Conservation (phyloP, 2,113 vertebrate species). For the Romanogobio albipinnatus region DNA sequence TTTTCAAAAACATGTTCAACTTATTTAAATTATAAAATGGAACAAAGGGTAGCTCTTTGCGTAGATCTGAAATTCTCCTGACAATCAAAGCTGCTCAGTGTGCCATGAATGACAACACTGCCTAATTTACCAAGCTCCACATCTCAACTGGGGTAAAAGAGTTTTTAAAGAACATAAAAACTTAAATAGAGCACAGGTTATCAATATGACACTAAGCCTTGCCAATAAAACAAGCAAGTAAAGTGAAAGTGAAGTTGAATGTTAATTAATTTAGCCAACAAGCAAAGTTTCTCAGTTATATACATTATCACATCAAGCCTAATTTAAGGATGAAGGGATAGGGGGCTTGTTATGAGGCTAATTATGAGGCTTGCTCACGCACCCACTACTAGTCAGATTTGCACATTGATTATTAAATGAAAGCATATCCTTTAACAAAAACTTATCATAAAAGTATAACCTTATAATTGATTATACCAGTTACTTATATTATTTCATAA, state of each 20-base stretch:
- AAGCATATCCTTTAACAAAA: neutral
- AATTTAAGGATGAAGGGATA: neutral
- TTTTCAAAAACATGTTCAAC: conserved; percentile 11
- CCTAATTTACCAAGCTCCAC: conserved; percentile 19
- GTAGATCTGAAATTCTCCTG: neutral
- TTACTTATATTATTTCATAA: conserved; percentile 35
- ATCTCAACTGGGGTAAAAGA: neutral
- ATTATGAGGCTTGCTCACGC: neutral
- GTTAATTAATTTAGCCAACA: neutral
- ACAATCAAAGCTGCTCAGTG: conserved; percentile 36
- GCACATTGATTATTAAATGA: neutral
- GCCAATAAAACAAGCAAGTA: neutral
- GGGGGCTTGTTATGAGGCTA: too few species aligned
- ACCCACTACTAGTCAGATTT: neutral
- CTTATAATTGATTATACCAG: conserved; percentile 18
- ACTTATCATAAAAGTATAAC: conserved; percentile 20
- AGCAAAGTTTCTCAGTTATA: neutral
- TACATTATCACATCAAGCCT: neutral
- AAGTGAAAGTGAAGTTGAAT: neutral
- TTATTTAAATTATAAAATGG: conserved; percentile 1
- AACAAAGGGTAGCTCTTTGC: neutral
- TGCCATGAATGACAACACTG: conserved; percentile 14
- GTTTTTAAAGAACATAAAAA: conserved; percentile 8
- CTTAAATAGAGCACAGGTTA: neutral
- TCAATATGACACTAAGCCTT: neutral